Evolutionary conservation across 2,888 invertebrate species (phyloP), one percentile per base, ranked within the genome.

Genomic region (Acrobasis consociella): DNA sequence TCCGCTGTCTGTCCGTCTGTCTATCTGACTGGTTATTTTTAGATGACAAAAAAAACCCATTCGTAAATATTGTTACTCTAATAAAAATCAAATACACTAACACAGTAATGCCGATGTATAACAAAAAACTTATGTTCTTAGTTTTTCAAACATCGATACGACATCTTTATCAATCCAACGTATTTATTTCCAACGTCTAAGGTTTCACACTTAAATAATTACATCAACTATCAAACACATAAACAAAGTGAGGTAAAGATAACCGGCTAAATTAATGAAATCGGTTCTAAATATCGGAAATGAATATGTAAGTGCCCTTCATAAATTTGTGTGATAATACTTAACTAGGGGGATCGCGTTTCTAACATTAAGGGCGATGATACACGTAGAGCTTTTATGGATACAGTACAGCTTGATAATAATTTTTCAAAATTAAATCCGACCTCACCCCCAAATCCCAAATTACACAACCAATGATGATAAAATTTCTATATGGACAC

Each of bases 201-300:
- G 42, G 42, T 56, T 56, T 56, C 42, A 56, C 56, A 15, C 56
- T 22, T 17, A 22, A 56, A 56, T 46, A 56, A 56, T 42, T 56
- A 16, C 39, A 37, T 42, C 56, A 42, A 9, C 42, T 42, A 56
- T 55, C 38, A n/a, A 11, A 37, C 9, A 17, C 42, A 42, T 56
- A 56, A 56, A 56, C 56, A 56, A 56, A 56, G 16, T 16, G 16
- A 39, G 42, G 39, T 17, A 22, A 39, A 42, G 56, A 56, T 56
- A 56, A 15, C 13, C 16, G 11, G 15, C 16, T 7, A 42, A 56
- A 56, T 42, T 56, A 42, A 56, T 56, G 56, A 17, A 56, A 56
- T 56, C 13, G 56, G 42, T 42, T 56, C 39, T 42, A 13, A 56
- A 39, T 55, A 55, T 55, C 55, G 11, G 55, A 16, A 55, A 39